Base-by-base conservation (phyloP, 2,113 vertebrate genomes). In the Triplophysa tibetana region DNA sequence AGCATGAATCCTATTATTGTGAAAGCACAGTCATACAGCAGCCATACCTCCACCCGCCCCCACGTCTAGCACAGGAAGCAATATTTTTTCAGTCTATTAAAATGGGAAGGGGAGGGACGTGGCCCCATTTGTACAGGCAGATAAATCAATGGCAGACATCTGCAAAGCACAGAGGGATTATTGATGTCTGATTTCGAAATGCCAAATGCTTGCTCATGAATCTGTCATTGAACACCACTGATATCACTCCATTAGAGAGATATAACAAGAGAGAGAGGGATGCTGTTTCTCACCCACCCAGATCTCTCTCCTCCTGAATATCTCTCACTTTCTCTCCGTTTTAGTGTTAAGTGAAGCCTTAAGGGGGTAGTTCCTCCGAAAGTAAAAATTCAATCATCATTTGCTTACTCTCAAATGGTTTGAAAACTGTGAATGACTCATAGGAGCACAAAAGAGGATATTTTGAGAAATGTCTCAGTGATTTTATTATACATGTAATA, bases 161-260 rank as follows among this genome's bases (percentile, higher is more conserved):
- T 74, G 70, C 56, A 62, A 79, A 70, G 60, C 61, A 72, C 58
- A 54, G 77, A 79, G 77, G 43, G 43, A 52, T 70, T 79, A 70
- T 64, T 79, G 58, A 70, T 80, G 78, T 73, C 48, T 80, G 78
- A 80, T 64, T 72, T 43, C 33, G 21, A 62, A 79, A 73, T 73
- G 69, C 17, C 45, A 41, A 73, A 64, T 69, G 45, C 62, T 52
- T 61, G 48, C 56, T 70, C 77, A 64, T 64, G 60, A 70, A 70
- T 61, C 67, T 61, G 21, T 56, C 69, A 70, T 50, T 56, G 26
- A 75, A 75, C 72, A 75, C 58, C 72, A 75, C 16, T 75, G 58
- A 63, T 75, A 75, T 75, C 58, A 48, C 29, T 75, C 58, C 58
- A 75, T 75, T 75, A 75, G 72, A 48, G 58, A 19, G 41, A 75